A percentile compares a stretch with the other conserved stretches of the same genome.
phyloP scores from a whole-genome alignment of 2,797 vertebrate species.

The Fistularia tabacaria region DNA sequence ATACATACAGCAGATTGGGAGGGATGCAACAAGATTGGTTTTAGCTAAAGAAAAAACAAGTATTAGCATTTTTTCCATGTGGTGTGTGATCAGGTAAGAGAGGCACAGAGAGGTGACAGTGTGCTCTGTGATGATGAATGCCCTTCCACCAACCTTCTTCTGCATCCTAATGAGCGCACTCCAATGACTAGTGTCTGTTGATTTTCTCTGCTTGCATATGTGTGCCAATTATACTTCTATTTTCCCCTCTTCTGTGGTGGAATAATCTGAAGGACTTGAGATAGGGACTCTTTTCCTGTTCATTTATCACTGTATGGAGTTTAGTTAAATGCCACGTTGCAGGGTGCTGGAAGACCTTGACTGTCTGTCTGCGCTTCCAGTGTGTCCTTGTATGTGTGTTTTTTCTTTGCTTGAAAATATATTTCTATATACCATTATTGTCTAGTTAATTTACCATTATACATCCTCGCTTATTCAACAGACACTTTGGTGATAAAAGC shows the following conservation, averaged over 20 bases:
- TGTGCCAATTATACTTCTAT: conserved; percentile 41
- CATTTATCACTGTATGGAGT: conserved; percentile 61
- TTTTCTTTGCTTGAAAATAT: too few relatives aligned
- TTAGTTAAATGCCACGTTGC: conserved; percentile 41
- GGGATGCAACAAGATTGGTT: conserved; percentile 24
- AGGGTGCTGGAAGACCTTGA: conserved; percentile 56
- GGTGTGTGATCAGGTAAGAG: conserved; percentile 32
- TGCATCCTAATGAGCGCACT: conserved; percentile 54
- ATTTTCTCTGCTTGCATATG: conserved; percentile 39
- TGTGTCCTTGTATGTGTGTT: conserved; percentile 1
- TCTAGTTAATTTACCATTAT: conserved; percentile 1
- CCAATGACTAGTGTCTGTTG: conserved; percentile 27
- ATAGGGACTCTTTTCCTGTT: conserved; percentile 43
- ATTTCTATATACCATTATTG: not conserved
- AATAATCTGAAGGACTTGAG: conserved; percentile 50
- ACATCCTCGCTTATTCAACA: not conserved
- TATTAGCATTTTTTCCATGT: conserved; percentile 27
- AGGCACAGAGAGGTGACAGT: conserved; percentile 38
- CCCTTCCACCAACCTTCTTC: conserved; percentile 39
- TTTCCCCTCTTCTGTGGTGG: conserved; percentile 24
- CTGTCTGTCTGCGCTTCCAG: conserved; percentile 37
- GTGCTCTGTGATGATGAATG: conserved; percentile 51
- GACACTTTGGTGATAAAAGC: not conserved
- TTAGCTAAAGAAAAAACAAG: conserved; percentile 31
- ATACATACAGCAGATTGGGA: conserved; percentile 16